Base-by-base conservation (phyloP, 1,140 invertebrate species). In the Nasonia longicornis region DNA sequence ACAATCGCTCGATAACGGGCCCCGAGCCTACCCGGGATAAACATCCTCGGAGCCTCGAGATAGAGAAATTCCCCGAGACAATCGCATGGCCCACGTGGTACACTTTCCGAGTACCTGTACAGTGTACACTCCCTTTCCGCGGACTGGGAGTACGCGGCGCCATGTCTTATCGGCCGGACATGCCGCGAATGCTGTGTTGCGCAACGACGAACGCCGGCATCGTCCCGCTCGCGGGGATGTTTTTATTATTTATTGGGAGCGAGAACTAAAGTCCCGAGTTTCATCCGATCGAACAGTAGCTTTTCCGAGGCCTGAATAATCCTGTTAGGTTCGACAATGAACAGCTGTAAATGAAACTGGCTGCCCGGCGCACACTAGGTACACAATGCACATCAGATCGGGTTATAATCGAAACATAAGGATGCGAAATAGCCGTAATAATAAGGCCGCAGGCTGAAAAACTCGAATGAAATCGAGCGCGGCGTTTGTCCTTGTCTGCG, bases 1-100 rank as follows among this genome's bases (percentile, higher is more conserved):
- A 80, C 72, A 80, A 80, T 80, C 72, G 72, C 2, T 38, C 79
- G 79, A 80, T 80, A 80, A 80, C 38, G 71, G 58, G 48, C 52
- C 69, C 45, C 6, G 1, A 42, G 72, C 29, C 69, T 78, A 35
- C 16, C 16, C 16, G 42, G 79, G 79, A 80, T 80, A 80, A 80
- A 80, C 72, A 80, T 74, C 58, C 58, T 35, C 22, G 38, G 16
- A 22, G 22, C 20, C 7, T 22, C 72, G 38, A 80, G 79, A 75
- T 66, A 80, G 63, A 74, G 58, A 80, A 74, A 74, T n/a, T 64
- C 14, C 22, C 35, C 22, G 31, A 7, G 20, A 72, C 69, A 79
- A 64, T 72, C 31, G 77, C 31, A 48, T 22, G 20, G 69, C 48
- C 29, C 70, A 22, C 70, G 22, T 73, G 48, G 48, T 63, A 58